Base-by-base conservation (phyloP, 2,888 invertebrate species). In the Hedya salicella region DNA sequence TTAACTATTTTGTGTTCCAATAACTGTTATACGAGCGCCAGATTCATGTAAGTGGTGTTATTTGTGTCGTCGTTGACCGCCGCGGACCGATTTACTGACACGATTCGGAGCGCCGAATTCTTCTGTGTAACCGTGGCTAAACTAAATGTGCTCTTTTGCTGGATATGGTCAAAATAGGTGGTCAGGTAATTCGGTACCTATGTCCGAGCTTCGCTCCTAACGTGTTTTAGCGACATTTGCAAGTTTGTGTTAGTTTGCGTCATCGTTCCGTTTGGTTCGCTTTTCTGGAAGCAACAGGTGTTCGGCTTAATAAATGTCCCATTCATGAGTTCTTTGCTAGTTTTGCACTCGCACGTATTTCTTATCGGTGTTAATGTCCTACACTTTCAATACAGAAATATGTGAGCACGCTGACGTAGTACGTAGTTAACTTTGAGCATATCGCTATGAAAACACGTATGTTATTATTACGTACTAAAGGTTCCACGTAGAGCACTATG, bases 11-110 rank as follows among this genome's bases (percentile, higher is more conserved):
- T 85, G 86, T 87, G 85, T 82, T 84, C 54, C 67, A 67, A 78
- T 74, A 71, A 77, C 76, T 71, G 73, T 79, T 78, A 78, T 60
- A 40, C 75, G 77, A 75, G 73, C 72, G 74, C 78, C 80, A 78
- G 82, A 83, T 78, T 78, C 78, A 88, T 78, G 91, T 91, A 90
- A 91, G 91, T 90, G 83, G 76, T 78, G 83, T 83, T 85, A 60
- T 84, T 78, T 85, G 84, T 88, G 86, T 82, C 81, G 83, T 80
- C 78, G 79, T 82, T 86, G 81, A 82, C 78, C 75, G 81, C 75
- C 71, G 82, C 80, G 81, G 78, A 80, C 80, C 70, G 79, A 69
- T 78, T 80, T 80, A 79, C 78, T 83, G 81, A 81, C 82, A 83
- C 80, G 76, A 83, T 86, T 83, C 77, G 70, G 69, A 76, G 78